Evolutionary conservation across 2,797 vertebrate genomes (phyloP), one percentile per base, ranked within the genome.

Genomic region (Rhinoraja longicauda): DNA sequence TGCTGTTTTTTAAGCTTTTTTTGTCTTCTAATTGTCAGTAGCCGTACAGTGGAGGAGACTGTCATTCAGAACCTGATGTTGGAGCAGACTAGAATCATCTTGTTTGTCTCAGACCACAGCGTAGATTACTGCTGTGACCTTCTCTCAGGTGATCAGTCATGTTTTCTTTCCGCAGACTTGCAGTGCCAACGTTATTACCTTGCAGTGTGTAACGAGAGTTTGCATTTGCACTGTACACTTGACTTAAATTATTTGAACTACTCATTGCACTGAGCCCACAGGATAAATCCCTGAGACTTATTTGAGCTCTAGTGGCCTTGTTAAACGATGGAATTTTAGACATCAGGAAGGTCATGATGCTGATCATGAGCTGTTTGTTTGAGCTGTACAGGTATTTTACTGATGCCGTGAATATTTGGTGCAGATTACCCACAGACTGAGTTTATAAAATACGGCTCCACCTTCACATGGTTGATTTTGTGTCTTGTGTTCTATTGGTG

Each of bases 111-210:
- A 29, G 90, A 73, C 70, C 24, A 75, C 90, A 92, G 90, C 70
- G 73, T 12, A 73, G 67, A 53, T 75, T 39, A 75, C 93, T 93
- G 79, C 94, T 94, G 90, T 94, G 94, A 94, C 77, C 94, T 95
- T 95, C 95, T 95, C 97, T 98, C 97, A 97, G 97, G 97, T 96
- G 97, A 97, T 96, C 96, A 96, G 97, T 96, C 97, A 95, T 96
- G 95, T 95, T 95, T 96, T 97, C 97, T 97, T 96, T 95, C 95
- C 95, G 95, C 94, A 93, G 94, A 94, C 96, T 96, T 97, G 94
- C 97, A 96, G 97, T 97, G 97, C 97, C 96, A 95, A 96, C 95
- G 93, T 95, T 94, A 95, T 95, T 94, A 90, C 94, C 90, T 92
- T 72, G 72, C 73, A 92, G 90, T 92, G 90, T 92, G 90, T 92